Evolutionary conservation across 2,797 vertebrate species (phyloP).

Genomic region (Malurus leucopterus): DNA sequence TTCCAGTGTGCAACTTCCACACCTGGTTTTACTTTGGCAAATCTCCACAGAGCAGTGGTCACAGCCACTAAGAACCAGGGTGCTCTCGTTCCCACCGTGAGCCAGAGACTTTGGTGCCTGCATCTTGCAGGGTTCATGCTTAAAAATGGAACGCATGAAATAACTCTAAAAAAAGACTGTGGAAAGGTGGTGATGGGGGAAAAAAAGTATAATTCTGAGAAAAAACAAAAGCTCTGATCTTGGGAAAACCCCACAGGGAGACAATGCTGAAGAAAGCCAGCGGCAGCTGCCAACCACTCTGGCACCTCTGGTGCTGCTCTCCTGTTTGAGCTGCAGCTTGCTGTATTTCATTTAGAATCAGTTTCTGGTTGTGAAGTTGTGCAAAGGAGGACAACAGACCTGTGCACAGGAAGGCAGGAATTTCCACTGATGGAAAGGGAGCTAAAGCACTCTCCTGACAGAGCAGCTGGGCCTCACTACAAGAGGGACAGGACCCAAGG

Average conservation of each 20-base stretch:
- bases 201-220: not conserved
- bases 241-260: not conserved
- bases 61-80: not conserved
- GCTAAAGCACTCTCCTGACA: not conserved
- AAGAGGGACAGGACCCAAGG: not conserved
- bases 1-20: not conserved
- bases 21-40: not conserved
- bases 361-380: not conserved
- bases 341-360: not conserved
- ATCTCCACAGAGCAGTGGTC: not conserved
- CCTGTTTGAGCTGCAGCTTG: not conserved
- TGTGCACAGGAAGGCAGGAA: not conserved
- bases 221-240: not conserved
- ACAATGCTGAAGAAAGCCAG: not conserved
- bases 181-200: not conserved
- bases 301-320: fast-evolving
- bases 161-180: not conserved
- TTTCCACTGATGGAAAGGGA: not conserved
- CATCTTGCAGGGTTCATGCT: not conserved
- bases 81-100: fast-evolving
- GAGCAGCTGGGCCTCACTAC: not conserved
- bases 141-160: not conserved
- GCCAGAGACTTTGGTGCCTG: not conserved
- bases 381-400: not conserved
- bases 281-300: not conserved